A percentile compares a stretch with the other conserved stretches of the same genome.
Conservation (phyloP, 2,113 vertebrate genomes). For the Ophiodon elongatus region DNA sequence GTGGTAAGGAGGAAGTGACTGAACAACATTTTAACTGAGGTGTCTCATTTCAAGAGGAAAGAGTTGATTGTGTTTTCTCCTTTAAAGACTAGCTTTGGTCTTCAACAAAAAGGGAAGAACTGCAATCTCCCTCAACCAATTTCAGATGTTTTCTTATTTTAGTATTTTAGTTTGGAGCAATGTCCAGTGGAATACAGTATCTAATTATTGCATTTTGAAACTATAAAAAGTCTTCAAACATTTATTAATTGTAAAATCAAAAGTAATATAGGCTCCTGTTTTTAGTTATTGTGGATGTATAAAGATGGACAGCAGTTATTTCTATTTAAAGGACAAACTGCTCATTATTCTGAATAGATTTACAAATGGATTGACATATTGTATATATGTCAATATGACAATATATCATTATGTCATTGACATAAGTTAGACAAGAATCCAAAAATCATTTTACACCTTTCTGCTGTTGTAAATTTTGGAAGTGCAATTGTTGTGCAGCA, state of each 20-base stretch:
- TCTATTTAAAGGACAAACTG: neutral
- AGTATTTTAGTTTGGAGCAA: neutral
- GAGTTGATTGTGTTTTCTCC: no score
- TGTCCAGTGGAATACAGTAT: neutral
- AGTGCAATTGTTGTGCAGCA: neutral
- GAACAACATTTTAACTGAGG: neutral
- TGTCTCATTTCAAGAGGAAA: neutral
- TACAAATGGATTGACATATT: neutral
- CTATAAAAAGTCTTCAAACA: neutral
- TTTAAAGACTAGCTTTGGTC: neutral
- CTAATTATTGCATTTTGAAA: neutral
- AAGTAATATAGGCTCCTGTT: no score
- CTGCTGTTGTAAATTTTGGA: neutral
- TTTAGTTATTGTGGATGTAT: neutral
- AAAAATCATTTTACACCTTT: neutral
- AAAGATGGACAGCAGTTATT: neutral
- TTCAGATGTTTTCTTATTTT: neutral
- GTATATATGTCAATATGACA: no score
- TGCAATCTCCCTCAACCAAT: neutral
- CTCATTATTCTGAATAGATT: neutral
- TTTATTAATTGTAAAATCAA: no score
- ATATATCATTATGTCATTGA: no score
- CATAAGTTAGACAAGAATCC: neutral
- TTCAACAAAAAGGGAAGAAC: neutral
- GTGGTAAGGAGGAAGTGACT: slow-evolving; percentile 67